A percentile compares a stretch with the other conserved stretches of the same genome.
Evolutionary conservation across 2,113 vertebrate genomes (phyloP).

Genomic region (Brachyhypopomus gauderio): DNA sequence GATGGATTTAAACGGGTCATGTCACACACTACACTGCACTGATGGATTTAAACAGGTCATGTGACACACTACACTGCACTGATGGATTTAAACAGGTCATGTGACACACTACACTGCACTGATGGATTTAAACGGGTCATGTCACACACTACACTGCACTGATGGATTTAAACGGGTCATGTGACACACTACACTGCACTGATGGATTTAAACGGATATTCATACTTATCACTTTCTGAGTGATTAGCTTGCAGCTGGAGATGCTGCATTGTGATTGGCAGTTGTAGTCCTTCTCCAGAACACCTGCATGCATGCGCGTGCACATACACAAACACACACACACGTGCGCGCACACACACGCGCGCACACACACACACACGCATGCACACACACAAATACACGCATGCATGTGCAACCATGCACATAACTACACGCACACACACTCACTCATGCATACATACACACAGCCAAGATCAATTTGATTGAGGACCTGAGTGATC

Average conservation of each 20-base stretch:
- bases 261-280: background rate
- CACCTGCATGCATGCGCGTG: no score
- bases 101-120: no score
- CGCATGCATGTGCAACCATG: background rate
- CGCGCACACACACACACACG: conserved; percentile 12
- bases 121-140: background rate
- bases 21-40: no score
- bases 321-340: conserved; percentile 69
- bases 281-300: background rate
- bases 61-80: no score
- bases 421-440: background rate
- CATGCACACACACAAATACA: background rate
- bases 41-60: background rate
- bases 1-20: background rate
- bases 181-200: no score
- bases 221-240: background rate
- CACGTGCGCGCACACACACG: background rate
- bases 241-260: background rate
- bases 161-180: no score
- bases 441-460: background rate
- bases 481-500: no score
- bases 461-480: conserved; percentile 47
- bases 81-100: background rate
- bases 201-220: background rate
- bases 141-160: no score